Conservation (phyloP, 2,113 vertebrate species). For the Puma concolor region DNA sequence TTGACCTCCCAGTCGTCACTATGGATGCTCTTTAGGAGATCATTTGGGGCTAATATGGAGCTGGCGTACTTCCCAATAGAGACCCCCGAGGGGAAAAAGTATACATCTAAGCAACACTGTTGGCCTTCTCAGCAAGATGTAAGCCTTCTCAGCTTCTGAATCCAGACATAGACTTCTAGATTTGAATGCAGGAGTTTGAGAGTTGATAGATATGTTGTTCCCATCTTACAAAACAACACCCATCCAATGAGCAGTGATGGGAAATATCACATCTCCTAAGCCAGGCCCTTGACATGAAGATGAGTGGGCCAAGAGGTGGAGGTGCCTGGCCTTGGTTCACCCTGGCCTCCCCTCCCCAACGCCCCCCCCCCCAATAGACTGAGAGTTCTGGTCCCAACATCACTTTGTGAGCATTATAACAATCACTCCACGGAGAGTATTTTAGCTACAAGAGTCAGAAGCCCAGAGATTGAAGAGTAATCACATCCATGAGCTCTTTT, state of each 20-base stretch:
- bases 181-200: neutral
- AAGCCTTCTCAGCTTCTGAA: neutral
- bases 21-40: neutral
- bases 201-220: neutral
- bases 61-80: neutral
- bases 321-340: neutral
- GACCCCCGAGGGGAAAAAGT: neutral
- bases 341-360: too few species aligned
- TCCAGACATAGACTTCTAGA: neutral
- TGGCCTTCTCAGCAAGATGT: neutral
- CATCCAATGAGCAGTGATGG: neutral
- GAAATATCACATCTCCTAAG: neutral
- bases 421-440: neutral
- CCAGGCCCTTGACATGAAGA: neutral
- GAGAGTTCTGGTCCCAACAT: neutral
- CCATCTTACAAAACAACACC: neutral
- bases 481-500: slow-evolving; percentile 34
- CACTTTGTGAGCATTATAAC: neutral
- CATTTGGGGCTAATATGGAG: neutral
- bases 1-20: neutral
- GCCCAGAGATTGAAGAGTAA: neutral
- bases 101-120: neutral
- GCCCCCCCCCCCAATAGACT: neutral
- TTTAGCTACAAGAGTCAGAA: neutral
- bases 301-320: neutral